Evolutionary conservation across 2,797 vertebrate genomes (phyloP), one percentile per base, ranked within the genome.

Genomic region (Melanotaenia boesemani): DNA sequence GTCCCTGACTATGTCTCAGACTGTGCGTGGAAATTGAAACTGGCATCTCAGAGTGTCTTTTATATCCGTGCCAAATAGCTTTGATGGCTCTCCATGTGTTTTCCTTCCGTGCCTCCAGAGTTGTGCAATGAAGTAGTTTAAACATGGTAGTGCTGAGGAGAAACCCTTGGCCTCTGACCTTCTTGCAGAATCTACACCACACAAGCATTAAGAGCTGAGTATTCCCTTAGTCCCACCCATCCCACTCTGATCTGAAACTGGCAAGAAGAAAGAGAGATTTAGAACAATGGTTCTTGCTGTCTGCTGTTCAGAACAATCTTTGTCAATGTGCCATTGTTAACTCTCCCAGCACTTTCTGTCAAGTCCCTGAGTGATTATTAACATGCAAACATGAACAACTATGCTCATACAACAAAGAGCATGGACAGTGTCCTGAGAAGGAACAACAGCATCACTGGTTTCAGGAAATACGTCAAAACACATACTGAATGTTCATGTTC

Each of bases 21-120:
- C 87, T 71, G 34, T 46, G 76, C 63, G 11, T 91, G 89, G 89
- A 93, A 95, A 95, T 94, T 93, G 90, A 92, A 93, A 80, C 68
- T 95, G 94, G 92, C 94, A 94, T 90, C 89, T 93, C 86, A 89
- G 89, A 94, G 89, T 93, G 92, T 93, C 92, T 92, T 94, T 93
- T 91, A 89, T 89, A 89, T 87, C 85, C 88, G 77, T 72, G 86
- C 87, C 88, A 93, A 90, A 92, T 86, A 84, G 85, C 88, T 91
- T 87, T 88, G 81, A 92, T 92, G 90, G 84, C 80, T 89, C 69
- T 74, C 70, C 76, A 75, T 86, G 77, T 82, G 81, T 88, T 80
- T 86, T 84, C 78, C 85, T 75, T 80, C 59, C 70, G 44, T 75
- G 80, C 77, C 50, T 79, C 57, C 39, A 74, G 67, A 84, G 76